Percentiles rank a stretch among this genome's conserved stretches.
Conservation (phyloP, 2,113 vertebrate genomes). For the Anseranas semipalmata region DNA sequence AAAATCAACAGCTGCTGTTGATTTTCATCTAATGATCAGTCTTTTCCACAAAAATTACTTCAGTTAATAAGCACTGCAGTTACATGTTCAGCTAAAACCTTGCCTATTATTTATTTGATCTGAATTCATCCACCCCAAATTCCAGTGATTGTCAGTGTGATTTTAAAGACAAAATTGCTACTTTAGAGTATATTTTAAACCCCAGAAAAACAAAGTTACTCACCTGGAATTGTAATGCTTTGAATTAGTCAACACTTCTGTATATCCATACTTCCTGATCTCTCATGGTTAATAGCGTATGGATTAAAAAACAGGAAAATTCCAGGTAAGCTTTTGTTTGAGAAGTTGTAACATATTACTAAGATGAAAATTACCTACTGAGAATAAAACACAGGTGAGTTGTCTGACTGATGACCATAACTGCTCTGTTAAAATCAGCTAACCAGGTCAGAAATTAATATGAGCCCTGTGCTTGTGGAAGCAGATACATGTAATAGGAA, state of each 20-base stretch:
- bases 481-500: not conserved
- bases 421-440: not conserved
- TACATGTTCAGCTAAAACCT: not conserved
- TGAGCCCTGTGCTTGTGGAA: not conserved
- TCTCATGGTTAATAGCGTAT: not conserved
- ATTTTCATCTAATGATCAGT: conserved; percentile 19
- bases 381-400: conserved; percentile 16
- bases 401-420: not conserved
- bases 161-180: conserved; percentile 7
- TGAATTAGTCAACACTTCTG: not conserved
- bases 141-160: not conserved
- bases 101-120: not conserved
- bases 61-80: not conserved
- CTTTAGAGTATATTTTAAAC: not conserved
- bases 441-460: not conserved
- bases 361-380: conserved; percentile 32
- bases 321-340: not conserved
- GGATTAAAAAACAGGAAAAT: not conserved
- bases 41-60: not conserved
- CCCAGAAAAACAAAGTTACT: conserved; percentile 7
- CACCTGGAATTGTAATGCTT: conserved; percentile 8
- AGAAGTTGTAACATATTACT: not conserved
- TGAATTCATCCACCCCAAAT: not conserved
- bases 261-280: not conserved
- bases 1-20: not conserved